Conservation (phyloP, 2,797 vertebrate species). For the Delichon dasypus region DNA sequence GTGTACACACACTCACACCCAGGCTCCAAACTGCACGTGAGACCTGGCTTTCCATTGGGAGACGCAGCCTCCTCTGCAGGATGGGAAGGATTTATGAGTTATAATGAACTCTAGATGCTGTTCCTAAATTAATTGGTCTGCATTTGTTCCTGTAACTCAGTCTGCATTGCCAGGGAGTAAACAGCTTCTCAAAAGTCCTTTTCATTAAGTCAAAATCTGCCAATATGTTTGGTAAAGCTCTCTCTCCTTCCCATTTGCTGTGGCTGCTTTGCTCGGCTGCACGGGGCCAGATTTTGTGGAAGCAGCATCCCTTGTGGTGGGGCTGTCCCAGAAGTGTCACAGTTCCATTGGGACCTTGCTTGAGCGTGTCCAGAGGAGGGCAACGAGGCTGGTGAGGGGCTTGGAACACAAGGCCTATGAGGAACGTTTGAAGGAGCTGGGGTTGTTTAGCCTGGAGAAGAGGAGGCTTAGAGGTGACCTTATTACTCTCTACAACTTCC, state of each 20-base stretch:
- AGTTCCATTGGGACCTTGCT: accelerated
- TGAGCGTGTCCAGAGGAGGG: too few species aligned
- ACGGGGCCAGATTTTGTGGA: not conserved
- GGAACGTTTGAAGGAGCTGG: too few species aligned
- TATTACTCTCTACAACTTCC: too few species aligned
- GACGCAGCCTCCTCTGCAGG: not conserved
- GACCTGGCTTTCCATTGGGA: not conserved
- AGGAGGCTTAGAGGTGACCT: too few species aligned
- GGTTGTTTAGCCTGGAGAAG: too few species aligned
- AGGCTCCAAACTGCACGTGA: not conserved
- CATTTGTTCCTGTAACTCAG: conserved; percentile 17
- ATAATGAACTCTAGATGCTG: not conserved
- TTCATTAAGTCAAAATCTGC: not conserved
- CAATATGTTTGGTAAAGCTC: accelerated
- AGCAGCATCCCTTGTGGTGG: accelerated
- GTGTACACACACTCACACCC: not conserved
- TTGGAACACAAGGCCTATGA: too few species aligned
- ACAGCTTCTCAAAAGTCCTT: conserved; percentile 35
- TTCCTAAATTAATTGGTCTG: conserved; percentile 45
- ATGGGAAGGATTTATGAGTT: not conserved
- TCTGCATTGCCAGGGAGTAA: not conserved
- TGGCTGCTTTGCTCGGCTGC: not conserved
- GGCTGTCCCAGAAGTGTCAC: not conserved
- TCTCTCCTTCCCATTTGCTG: not conserved
- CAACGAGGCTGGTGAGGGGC: too few species aligned